A percentile compares a stretch with the other conserved stretches of the same genome.
These are phyloP conservation scores for Xenopus laevis DNA, from an alignment of 2,113 vertebrate genomes.

Conservation along the genomic window DNA sequence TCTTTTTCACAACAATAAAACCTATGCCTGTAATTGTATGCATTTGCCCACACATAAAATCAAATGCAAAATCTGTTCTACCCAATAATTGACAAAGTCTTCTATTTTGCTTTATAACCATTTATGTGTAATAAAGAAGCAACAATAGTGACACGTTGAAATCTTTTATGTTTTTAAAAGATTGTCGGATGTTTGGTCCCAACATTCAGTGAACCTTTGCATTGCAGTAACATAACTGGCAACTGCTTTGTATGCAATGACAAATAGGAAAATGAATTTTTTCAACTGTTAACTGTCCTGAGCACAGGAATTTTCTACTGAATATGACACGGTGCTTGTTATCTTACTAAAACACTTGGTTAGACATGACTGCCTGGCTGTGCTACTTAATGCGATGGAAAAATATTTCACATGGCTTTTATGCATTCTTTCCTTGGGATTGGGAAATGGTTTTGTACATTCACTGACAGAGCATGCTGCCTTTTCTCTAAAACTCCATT, in stretches of 20 bases:
- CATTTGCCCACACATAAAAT: no score
- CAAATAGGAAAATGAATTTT: constrained; percentile 40
- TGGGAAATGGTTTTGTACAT: constrained; percentile 15
- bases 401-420: constrained; percentile 4
- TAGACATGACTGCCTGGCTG: constrained; percentile 42
- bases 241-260: constrained; percentile 44
- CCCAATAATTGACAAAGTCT: no score
- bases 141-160: constrained; percentile 28
- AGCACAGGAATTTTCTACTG: constrained; percentile 35
- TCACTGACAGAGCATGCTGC: constrained; percentile 5
- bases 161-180: constrained; percentile 34
- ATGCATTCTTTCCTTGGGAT: constrained; percentile 6
- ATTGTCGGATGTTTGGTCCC: constrained; percentile 34
- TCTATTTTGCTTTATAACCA: neutral
- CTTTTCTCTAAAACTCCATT: neutral
- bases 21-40: no score
- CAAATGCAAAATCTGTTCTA: no score
- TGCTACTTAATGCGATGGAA: constrained; percentile 32
- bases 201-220: constrained; percentile 33
- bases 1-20: no score
- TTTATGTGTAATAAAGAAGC: constrained; percentile 7
- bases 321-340: constrained; percentile 44
- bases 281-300: constrained; percentile 40
- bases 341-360: constrained; percentile 45
- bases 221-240: constrained; percentile 33